Evolutionary conservation across 2,797 vertebrate genomes (phyloP), one percentile per base, ranked within the genome.

Genomic region (Aldrovandia affinis): DNA sequence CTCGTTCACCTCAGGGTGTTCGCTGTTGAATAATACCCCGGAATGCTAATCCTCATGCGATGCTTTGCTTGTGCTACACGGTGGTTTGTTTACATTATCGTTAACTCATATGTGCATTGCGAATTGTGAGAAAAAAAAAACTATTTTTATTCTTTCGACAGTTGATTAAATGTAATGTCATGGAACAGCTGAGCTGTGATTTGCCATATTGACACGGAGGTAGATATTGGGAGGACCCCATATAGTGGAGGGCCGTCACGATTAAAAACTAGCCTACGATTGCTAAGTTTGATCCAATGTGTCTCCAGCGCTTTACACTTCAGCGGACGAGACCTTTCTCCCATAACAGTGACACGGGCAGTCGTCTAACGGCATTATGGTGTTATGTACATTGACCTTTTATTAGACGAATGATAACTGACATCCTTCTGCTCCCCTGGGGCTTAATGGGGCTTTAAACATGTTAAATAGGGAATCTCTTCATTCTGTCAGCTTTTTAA

Each of bases 321-420:
- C 42, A 81, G 52, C 63, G 55, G 80, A 55, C 44, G 22, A 61
- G 36, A 22, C 28, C 52, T 77, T 81, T 77, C 28, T n/a, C 70
- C 25, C 78, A 3, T 42, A 36, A 81, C 18, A 85, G 65, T 65
- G 59, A 63, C 47, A 59, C 78, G 70, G 52, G 47, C 50, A 47
- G 61, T 42, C 39, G 30, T 81, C 81, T 82, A 57, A 68, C 82
- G 70, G 70, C 55, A 82, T 78, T 65, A 73, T 80, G 83, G 50
- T 73, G 50, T 80, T 57, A 63, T 85, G 73, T 85, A 85, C 81
- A 82, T 85, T 82, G 80, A 85, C 81, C 73, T 85, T 82, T 85
- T 82, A 50, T 78, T 82, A 57, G 39, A 57, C 57, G 82, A 85
- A 85, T 85, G 80, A 85, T 85, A 82, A 73, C 84, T 82, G 70